Conservation (phyloP, 92 coral and sea anemone species). For the Paragorgia papillata region DNA sequence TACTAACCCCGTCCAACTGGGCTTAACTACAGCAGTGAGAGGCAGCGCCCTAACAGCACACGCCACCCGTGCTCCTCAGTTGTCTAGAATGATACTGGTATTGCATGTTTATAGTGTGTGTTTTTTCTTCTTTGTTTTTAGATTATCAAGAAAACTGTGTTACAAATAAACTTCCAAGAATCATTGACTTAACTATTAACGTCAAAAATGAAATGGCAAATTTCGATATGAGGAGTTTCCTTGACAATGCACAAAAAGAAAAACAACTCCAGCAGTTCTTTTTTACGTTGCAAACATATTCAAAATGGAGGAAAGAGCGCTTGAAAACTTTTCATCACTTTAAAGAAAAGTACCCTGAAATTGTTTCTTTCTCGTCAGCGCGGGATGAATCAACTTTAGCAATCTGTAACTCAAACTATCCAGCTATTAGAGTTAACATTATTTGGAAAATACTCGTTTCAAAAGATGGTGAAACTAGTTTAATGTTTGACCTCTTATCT, state of each 20-base stretch:
- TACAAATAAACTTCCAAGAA: conserved; percentile 33
- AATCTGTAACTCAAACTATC: conserved; percentile 56
- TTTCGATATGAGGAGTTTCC: conserved; percentile 65
- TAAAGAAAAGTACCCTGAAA: conserved; percentile 69
- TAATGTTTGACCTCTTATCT: conserved; percentile 63
- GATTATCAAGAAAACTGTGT: conserved; percentile 32
- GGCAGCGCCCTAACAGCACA: too few relatives aligned
- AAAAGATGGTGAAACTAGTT: conserved; percentile 56
- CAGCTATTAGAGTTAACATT: conserved; percentile 62
- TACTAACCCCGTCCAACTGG: too few relatives aligned
- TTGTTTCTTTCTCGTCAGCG: conserved; percentile 53
- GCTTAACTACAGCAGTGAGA: too few relatives aligned
- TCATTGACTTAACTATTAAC: conserved; percentile 50
- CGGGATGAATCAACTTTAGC: conserved; percentile 59
- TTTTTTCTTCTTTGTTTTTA: conserved; percentile 42
- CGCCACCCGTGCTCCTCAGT: too few relatives aligned
- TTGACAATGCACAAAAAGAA: conserved; percentile 55
- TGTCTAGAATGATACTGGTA: too few relatives aligned
- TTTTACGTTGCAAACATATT: conserved; percentile 65
- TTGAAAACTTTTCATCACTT: conserved; percentile 76
- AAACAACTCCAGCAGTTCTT: conserved; percentile 71
- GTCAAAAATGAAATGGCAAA: conserved; percentile 58
- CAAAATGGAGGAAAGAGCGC: conserved; percentile 67
- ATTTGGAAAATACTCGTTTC: conserved; percentile 66
- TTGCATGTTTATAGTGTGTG: too few relatives aligned